Evolutionary conservation across 35 echinoderm and acorn worm genomes (phyloP).

Genomic region (Hemicentrotus pulcherrimus): DNA sequence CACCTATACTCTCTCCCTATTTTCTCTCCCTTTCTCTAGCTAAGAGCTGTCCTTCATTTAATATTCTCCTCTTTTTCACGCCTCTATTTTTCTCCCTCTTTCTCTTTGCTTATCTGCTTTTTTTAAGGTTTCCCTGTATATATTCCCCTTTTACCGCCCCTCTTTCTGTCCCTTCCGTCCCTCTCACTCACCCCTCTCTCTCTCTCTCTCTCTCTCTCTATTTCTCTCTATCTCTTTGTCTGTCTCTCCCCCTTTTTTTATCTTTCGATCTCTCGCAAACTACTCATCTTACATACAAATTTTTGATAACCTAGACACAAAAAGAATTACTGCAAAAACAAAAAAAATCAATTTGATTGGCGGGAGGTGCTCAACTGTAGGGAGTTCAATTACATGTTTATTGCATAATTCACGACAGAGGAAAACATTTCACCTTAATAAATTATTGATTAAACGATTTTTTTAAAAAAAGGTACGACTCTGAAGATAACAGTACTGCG

Average conservation of each 20-base stretch:
- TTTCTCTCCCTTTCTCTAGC: neutral
- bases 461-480: too few relatives aligned
- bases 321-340: neutral
- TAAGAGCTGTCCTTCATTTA: neutral
- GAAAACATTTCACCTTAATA: too few relatives aligned
- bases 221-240: neutral
- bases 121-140: neutral
- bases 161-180: neutral
- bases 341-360: neutral
- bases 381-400: neutral
- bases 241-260: neutral
- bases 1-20: neutral
- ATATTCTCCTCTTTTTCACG: neutral
- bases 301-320: neutral
- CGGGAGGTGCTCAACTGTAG: neutral
- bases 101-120: neutral
- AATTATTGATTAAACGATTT: too few relatives aligned
- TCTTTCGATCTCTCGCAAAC: neutral
- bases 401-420: too few relatives aligned
- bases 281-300: neutral
- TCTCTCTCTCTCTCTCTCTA: neutral
- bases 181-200: neutral
- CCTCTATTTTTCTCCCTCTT: neutral
- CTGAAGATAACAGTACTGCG: too few relatives aligned
- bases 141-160: neutral